These are phyloP conservation scores for Aphidius gifuensis DNA, from an alignment of 1,140 invertebrate species.

Conservation along the genomic window DNA sequence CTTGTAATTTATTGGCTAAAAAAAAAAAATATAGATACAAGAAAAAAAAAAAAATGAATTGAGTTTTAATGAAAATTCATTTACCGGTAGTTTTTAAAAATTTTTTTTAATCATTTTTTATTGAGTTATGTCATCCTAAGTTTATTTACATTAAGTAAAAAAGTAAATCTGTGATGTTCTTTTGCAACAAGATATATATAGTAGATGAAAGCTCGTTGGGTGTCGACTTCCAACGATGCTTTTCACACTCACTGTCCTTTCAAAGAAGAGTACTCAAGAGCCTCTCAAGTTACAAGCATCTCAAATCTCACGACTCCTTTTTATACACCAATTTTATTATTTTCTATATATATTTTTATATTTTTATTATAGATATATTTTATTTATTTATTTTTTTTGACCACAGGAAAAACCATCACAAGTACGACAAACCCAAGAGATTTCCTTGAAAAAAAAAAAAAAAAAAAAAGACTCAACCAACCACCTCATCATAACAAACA, in stretches of 20 bases:
- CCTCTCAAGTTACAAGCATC: constrained; percentile 6
- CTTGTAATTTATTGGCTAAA: constrained; percentile 15
- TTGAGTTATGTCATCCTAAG: constrained; percentile 8
- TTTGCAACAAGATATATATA: not conserved
- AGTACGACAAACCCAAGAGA: no score
- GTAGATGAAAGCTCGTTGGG: constrained; percentile 1
- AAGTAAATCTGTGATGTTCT: constrained; percentile 1
- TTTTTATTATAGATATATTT: no score
- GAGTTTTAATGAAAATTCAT: constrained; percentile 40
- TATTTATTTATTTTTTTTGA: no score
- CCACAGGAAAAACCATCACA: no score
- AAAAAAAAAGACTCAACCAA: no score
- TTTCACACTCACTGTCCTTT: constrained; percentile 2
- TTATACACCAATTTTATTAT: not conserved
- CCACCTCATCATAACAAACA: no score
- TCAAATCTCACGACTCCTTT: constrained; percentile 9
- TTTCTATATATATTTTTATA: no score
- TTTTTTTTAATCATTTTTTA: constrained; percentile 19
- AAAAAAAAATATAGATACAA: constrained; percentile 20
- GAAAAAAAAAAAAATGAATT: constrained; percentile 37
- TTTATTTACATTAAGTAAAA: constrained; percentile 5
- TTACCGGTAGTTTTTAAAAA: constrained; percentile 19
- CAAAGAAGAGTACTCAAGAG: not conserved
- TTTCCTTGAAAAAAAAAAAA: no score
- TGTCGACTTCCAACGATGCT: constrained; percentile 8